A percentile compares a stretch with the other conserved stretches of the same genome.
Conservation (phyloP, 2,797 vertebrate genomes). For the Pseudochirops cupreus region DNA sequence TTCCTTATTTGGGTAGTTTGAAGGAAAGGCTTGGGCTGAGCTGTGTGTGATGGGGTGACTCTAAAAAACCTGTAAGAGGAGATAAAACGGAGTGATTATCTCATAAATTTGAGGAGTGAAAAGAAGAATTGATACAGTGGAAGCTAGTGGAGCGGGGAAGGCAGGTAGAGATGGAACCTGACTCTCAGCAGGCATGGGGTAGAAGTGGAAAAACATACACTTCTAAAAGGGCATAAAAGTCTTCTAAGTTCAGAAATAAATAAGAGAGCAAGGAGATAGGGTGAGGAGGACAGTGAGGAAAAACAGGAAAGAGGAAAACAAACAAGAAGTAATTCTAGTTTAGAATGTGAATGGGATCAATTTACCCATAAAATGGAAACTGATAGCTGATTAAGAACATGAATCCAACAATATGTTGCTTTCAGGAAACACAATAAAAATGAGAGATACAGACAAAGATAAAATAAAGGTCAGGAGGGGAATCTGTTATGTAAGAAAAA, state of each 20-base stretch:
- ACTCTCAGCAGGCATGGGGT: neutral
- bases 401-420: neutral
- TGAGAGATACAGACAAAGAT: neutral
- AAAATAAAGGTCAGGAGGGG: neutral
- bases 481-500: neutral
- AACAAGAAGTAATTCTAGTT: neutral
- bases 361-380: neutral
- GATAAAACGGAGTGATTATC: neutral
- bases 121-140: neutral
- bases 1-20: neutral
- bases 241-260: neutral
- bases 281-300: neutral
- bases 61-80: neutral
- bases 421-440: neutral
- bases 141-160: neutral
- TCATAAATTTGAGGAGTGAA: neutral
- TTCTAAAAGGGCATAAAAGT: neutral
- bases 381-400: too few relatives aligned
- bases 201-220: neutral
- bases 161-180: neutral
- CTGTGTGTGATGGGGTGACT: neutral
- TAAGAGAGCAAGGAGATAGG: neutral
- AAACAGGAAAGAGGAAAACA: neutral
- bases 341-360: neutral
- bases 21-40: neutral